Evolutionary conservation across 2,888 invertebrate species (phyloP), one percentile per base, ranked within the genome.

Genomic region (Neria commutata): DNA sequence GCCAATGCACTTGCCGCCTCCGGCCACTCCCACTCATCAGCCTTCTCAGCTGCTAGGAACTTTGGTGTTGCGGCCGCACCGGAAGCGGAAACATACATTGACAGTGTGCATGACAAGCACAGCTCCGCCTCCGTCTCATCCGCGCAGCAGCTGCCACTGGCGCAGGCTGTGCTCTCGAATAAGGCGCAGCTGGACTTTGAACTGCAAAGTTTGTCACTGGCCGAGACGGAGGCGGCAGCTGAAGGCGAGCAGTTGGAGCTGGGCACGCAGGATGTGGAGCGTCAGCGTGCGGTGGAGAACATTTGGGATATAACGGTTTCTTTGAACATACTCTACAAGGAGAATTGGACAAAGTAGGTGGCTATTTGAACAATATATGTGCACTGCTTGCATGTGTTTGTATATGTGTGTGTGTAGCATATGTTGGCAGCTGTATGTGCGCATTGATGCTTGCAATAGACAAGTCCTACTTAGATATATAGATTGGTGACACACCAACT

Each of bases 291-390:
- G 1, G 91, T 92, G 19, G 91, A 91, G 81, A 91, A 89, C 77
- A 91, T 95, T 74, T 94, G 94, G 94, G 90, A 92, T 77, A 90
- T 93, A 64, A 94, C 94, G 2, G 89, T 89, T 66, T 89, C 88
- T 58, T 83, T 92, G 70, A 94, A 94, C 83, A 91, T 94, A 72
- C 85, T 94, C 67, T 91, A 92, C 79, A 86, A 89, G 76, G 90
- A 91, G 73, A 93, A 94, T 83, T 94, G 94, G 93, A 92, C 92
- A 46, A 84, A 88, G 73, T 83, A 90, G 69, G 91, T 92, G 45
- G n/a, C 50, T 11, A 8, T 29, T 29, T 34, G 23, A 17, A 17
- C 4, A 17, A 37, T 6, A 29, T 8, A 29, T 29, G 29, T 6
- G 42, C 42, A 42, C 21, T 42, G 21, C 6, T 42, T 17, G n/a